Evolutionary conservation across 2,797 vertebrate species (phyloP), one percentile per base, ranked within the genome.

Genomic region (Stomatorhinus walkeri): DNA sequence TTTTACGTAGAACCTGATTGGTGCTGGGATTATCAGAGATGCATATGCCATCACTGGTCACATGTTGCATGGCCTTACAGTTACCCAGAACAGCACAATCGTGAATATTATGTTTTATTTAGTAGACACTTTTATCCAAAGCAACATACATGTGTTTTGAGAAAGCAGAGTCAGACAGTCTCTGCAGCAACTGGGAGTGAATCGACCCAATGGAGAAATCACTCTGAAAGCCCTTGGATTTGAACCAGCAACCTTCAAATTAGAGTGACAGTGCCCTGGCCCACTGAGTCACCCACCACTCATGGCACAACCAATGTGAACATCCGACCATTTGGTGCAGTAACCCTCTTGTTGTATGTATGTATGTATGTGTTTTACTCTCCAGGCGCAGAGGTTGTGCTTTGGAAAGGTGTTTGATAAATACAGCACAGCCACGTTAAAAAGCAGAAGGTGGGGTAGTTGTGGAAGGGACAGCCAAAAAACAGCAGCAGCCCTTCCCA

Each of bases 361-460:
- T 76, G 68, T 22, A 10, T 79, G n/a, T n/a, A n/a, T n/a, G 14
- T 81, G 40, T 9, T 43, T 40, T 8, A 46, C 76, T 10, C 6
- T 1, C 7, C 19, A 81, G 36, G 46, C 19, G 40, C 8, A 0
- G 76, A 81, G 76, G 19, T n/a, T 40, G 16, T 76, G 68, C 43
- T 81, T 46, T 10, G 76, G 40, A 22, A 81, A 81, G 76, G 40
- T 81, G 19, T 81, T 81, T 81, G 36, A 91, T 93, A 94, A 92
- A 87, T 95, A 94, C 93, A 93, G 91, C 91, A 79, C 68, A 91
- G 90, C 90, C 88, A 93, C 92, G 91, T 91, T 90, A 88, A 84
- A 83, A 87, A 48, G 86, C 89, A 90, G 92, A 91, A 87, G 40
- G 84, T 54, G 84, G 59, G 61, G 28, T n/a, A 48, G 43, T 68